Evolutionary conservation across 2,888 invertebrate species (phyloP).

Genomic region (Orchestes rusci): DNA sequence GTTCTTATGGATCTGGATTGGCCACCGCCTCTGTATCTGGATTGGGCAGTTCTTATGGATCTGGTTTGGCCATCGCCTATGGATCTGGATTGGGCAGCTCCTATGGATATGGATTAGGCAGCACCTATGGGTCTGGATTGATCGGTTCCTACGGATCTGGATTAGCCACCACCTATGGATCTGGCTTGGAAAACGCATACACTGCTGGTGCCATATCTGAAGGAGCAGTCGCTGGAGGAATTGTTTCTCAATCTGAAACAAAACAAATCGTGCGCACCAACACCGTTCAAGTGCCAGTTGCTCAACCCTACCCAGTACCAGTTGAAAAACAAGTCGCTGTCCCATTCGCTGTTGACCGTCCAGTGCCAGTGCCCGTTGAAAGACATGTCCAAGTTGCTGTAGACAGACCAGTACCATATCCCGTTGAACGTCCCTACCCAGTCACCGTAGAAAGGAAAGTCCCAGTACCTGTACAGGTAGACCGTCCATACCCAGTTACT

Average conservation of each 20-base stretch:
- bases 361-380: conserved; percentile 17
- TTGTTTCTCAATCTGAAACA: background rate
- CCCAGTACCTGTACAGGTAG: conserved; percentile 11
- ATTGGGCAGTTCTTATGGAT: background rate
- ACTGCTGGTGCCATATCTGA: no score
- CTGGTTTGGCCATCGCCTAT: no score
- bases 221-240: background rate
- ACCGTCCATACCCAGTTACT: conserved; percentile 40
- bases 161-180: background rate
- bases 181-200: no score
- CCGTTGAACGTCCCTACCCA: conserved; percentile 18
- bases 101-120: no score
- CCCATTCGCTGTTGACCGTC: conserved; percentile 14
- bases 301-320: conserved; percentile 14
- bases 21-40: background rate
- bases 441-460: conserved; percentile 17
- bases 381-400: conserved; percentile 15
- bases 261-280: conserved; percentile 11
- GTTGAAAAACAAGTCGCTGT: conserved; percentile 19
- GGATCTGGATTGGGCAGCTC: background rate
- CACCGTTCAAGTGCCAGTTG: conserved; percentile 19
- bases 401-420: conserved; percentile 13
- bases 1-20: background rate
- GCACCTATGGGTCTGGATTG: no score
- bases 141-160: background rate